Conservation (phyloP, 2,113 vertebrate genomes). For the Pogonocichla stellata region DNA sequence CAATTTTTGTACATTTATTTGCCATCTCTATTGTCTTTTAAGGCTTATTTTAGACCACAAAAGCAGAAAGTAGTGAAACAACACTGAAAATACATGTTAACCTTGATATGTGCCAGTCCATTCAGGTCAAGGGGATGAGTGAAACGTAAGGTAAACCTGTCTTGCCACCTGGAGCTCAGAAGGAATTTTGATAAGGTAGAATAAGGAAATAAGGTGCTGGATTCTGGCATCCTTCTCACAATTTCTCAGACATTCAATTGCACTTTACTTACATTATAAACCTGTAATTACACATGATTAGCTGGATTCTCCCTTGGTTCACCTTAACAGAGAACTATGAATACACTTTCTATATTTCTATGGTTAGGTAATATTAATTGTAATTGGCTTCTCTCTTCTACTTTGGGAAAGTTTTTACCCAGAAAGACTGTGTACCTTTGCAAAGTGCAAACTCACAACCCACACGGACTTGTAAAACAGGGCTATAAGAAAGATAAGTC, state of each 20-base stretch:
- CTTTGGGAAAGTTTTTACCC: background rate
- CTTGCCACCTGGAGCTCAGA: background rate
- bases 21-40: background rate
- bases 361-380: background rate
- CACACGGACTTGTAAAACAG: background rate
- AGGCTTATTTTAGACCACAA: background rate
- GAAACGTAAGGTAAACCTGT: background rate
- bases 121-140: background rate
- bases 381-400: background rate
- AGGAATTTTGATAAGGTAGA: background rate
- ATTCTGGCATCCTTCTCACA: background rate
- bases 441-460: background rate
- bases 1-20: background rate
- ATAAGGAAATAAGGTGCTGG: background rate
- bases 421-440: background rate
- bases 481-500: background rate
- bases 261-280: background rate
- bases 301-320: background rate
- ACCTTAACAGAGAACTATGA: background rate
- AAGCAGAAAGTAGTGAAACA: background rate
- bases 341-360: background rate
- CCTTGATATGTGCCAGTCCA: fast-evolving
- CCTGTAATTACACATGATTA: background rate
- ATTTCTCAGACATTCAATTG: background rate
- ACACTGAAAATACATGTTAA: background rate